Evolutionary conservation across 2,797 vertebrate genomes (phyloP).

Genomic region (Ctenosaura bakeri): DNA sequence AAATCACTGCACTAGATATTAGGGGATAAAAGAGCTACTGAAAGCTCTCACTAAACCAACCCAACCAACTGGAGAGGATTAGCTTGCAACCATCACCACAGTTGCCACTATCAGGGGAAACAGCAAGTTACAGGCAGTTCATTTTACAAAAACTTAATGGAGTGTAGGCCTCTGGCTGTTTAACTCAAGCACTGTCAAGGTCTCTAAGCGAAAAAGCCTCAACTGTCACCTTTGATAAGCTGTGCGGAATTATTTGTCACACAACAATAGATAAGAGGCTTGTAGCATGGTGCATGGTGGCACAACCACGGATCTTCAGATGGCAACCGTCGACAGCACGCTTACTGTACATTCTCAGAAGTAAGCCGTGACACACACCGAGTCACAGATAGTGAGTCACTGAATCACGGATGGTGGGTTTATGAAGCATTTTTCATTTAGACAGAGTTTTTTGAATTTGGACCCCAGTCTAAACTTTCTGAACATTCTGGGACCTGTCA

Average conservation of each 20-base stretch:
- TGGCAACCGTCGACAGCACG: slow-evolving; percentile 40
- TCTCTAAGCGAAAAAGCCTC: slow-evolving; percentile 84
- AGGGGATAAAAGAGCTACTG: slow-evolving; percentile 23
- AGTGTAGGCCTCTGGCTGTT: slow-evolving; percentile 87
- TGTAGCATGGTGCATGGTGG: slow-evolving; percentile 69
- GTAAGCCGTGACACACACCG: background rate
- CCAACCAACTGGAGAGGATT: slow-evolving; percentile 71
- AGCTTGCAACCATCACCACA: slow-evolving; percentile 61
- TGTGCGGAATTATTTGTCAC: slow-evolving; percentile 90
- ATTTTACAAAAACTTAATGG: slow-evolving; percentile 92
- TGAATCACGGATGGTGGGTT: no score
- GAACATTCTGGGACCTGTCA: background rate
- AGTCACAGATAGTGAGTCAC: background rate
- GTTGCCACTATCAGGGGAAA: slow-evolving; percentile 75
- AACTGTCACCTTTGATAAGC: slow-evolving; percentile 87
- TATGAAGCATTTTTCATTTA: background rate
- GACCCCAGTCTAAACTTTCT: background rate
- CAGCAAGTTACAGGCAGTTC: slow-evolving; percentile 83
- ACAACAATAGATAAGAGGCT: slow-evolving; percentile 82
- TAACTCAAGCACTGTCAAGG: slow-evolving; percentile 89
- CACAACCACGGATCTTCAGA: slow-evolving; percentile 61
- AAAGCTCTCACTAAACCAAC: slow-evolving; percentile 63
- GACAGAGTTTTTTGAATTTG: background rate
- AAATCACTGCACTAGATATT: slow-evolving; percentile 46
- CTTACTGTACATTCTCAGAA: background rate